Evolutionary conservation across 2,113 vertebrate genomes (phyloP).

Genomic region (Phoenicopterus ruber): DNA sequence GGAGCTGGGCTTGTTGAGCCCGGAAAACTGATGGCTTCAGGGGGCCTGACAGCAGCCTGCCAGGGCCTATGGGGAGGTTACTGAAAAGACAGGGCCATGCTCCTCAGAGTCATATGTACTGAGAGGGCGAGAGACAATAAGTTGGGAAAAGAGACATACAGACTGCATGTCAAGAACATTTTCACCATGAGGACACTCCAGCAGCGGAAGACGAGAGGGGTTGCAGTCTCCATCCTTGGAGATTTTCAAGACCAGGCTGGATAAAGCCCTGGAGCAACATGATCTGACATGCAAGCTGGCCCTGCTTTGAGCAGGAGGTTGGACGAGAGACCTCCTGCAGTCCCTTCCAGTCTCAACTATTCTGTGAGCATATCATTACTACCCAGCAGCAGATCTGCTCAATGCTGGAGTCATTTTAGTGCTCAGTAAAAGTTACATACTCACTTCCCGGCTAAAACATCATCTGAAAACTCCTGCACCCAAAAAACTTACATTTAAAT

Average conservation of each 20-base stretch:
- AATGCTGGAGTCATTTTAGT: background rate
- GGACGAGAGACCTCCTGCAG: background rate
- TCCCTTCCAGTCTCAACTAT: background rate
- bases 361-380: background rate
- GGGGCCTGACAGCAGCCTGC: background rate
- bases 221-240: background rate
- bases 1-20: background rate
- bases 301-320: background rate
- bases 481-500: background rate
- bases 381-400: background rate
- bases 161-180: background rate
- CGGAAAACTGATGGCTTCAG: background rate
- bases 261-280: background rate
- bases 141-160: background rate
- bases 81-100: background rate
- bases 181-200: background rate
- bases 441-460: background rate
- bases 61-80: rapidly evolving
- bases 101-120: background rate
- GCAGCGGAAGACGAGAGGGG: background rate
- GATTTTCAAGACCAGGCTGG: background rate
- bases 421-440: background rate
- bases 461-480: background rate
- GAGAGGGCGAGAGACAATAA: background rate
- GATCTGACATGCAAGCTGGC: background rate